These are phyloP conservation scores for Agelaius tricolor DNA, from an alignment of 2,113 vertebrate genomes.

Conservation along the genomic window DNA sequence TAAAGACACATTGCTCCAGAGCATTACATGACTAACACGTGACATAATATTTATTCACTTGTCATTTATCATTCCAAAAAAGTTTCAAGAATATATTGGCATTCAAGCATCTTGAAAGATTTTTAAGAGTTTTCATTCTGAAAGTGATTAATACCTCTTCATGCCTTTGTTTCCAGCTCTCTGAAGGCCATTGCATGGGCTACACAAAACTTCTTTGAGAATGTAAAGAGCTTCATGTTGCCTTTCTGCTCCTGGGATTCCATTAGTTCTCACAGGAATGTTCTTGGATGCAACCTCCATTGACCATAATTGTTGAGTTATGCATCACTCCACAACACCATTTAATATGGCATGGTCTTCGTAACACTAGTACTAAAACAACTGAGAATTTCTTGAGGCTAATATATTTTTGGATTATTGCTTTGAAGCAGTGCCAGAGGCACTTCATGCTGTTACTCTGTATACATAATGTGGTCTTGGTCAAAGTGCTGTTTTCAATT, in stretches of 20 bases:
- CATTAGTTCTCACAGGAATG: background rate
- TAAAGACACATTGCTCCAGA: background rate
- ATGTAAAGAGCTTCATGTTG: background rate
- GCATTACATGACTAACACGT: background rate
- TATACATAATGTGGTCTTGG: background rate
- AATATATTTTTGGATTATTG: background rate
- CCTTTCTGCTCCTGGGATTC: background rate
- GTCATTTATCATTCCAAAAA: background rate
- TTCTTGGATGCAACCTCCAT: background rate
- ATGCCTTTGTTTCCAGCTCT: background rate
- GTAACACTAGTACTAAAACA: background rate
- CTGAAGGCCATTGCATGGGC: background rate
- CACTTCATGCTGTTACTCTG: background rate
- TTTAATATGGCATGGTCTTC: background rate
- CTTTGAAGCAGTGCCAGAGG: background rate
- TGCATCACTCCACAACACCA: background rate
- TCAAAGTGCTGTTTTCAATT: background rate
- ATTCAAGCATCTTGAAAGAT: background rate
- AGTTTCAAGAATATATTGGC: background rate
- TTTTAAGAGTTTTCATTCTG: background rate
- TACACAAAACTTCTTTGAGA: background rate
- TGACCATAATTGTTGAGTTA: background rate
- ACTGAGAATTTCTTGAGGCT: background rate
- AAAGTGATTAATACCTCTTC: background rate
- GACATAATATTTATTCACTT: slow-evolving; percentile 36